Evolutionary conservation across 2,113 vertebrate species (phyloP).

Genomic region (Sinocyclocheilus maitianheensis): DNA sequence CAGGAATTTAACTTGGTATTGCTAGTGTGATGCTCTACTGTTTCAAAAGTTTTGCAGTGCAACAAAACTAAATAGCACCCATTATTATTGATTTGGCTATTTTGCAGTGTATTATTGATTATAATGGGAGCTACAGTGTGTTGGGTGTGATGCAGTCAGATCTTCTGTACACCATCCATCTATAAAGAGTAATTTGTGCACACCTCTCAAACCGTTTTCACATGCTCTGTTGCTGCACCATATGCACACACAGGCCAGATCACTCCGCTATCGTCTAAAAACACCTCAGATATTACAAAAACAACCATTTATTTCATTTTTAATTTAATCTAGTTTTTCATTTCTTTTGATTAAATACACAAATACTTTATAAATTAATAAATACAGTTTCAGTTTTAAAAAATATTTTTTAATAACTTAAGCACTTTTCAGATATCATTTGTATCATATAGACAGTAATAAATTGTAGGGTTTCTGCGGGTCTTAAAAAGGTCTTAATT

Average conservation of each 20-base stretch:
- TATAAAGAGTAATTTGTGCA: background rate
- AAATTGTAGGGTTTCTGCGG: background rate
- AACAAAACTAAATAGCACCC: too few relatives aligned
- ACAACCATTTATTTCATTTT: too few relatives aligned
- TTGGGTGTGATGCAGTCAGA: background rate
- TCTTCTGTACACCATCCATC: background rate
- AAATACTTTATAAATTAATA: background rate
- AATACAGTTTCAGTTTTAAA: background rate
- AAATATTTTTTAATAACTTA: background rate
- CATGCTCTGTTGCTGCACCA: background rate
- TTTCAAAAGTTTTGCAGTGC: too few relatives aligned
- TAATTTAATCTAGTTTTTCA: background rate
- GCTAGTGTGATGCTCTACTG: background rate
- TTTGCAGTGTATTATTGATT: too few relatives aligned
- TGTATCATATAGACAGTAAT: background rate
- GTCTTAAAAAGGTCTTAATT: too few relatives aligned
- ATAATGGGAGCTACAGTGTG: background rate
- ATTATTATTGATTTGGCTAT: too few relatives aligned
- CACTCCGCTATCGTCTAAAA: background rate
- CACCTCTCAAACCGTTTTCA: background rate
- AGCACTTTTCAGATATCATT: too few relatives aligned
- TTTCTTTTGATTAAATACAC: background rate
- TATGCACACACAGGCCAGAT: background rate
- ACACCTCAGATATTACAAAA: background rate
- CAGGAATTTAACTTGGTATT: background rate